Conservation (phyloP, 2,888 invertebrate genomes). For the Archips xylosteana region DNA sequence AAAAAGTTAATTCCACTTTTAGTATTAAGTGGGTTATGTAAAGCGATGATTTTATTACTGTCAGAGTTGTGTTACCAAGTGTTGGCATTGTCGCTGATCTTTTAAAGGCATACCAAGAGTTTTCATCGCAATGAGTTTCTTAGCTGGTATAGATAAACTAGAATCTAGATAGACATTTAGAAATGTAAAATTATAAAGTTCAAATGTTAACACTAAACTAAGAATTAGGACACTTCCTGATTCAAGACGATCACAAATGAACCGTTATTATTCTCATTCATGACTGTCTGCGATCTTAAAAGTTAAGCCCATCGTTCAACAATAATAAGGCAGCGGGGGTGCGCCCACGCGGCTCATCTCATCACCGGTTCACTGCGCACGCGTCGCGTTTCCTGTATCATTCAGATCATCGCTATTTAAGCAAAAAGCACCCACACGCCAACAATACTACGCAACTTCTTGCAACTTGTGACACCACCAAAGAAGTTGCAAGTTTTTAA, state of each 20-base stretch:
- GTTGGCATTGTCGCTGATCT: background rate
- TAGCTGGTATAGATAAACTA: background rate
- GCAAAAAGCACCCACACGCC: constrained; percentile 61
- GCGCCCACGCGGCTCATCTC: constrained; percentile 81
- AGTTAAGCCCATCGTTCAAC: constrained; percentile 65
- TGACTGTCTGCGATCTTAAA: constrained; percentile 46
- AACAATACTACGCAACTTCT: constrained; percentile 50
- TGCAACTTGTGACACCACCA: background rate
- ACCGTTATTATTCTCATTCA: constrained; percentile 43
- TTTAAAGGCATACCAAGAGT: background rate
- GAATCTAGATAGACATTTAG: too few species aligned
- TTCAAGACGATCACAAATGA: constrained; percentile 22
- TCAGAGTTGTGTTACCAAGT: background rate
- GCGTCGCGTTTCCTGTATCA: constrained; percentile 77
- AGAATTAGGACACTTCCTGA: constrained; percentile 23
- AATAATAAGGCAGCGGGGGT: constrained; percentile 72
- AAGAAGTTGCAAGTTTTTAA: background rate
- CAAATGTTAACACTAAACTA: background rate
- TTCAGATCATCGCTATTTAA: constrained; percentile 67
- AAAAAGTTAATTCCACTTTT: background rate
- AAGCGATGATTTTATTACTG: background rate
- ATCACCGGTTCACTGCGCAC: constrained; percentile 77
- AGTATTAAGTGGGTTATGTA: background rate
- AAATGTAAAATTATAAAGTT: background rate
- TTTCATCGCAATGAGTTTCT: background rate